phyloP scores from a whole-genome alignment of 2,113 vertebrate genomes.

The Oryzias melastigma region DNA sequence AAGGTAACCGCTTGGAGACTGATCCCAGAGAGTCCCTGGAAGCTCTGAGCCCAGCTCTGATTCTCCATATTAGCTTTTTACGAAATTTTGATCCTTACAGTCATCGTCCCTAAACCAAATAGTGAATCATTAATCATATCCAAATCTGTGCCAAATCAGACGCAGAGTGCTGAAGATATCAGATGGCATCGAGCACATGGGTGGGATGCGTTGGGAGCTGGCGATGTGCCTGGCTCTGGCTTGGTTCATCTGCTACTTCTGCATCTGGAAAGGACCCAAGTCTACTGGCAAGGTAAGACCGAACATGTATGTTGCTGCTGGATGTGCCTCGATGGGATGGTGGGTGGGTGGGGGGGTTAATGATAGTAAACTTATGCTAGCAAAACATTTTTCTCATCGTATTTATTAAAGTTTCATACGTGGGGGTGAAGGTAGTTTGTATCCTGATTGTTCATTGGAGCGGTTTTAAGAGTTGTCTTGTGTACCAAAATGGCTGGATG shows the following conservation, averaged over 20 bases:
- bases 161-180: constrained; percentile 93
- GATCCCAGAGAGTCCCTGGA: constrained; percentile 3
- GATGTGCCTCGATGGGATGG: not conserved
- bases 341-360: not conserved
- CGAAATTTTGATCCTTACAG: not conserved
- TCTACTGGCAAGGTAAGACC: constrained; percentile 95
- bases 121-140: not conserved
- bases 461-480: constrained; percentile 2
- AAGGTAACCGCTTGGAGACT: not conserved
- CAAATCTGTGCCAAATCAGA: constrained; percentile 66
- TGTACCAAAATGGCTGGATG: not conserved
- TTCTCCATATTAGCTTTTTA: not conserved
- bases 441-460: not conserved
- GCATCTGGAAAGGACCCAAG: constrained; percentile 99
- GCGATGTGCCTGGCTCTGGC: constrained; percentile 92
- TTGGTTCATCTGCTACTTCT: constrained; percentile 99
- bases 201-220: constrained; percentile 92
- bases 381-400: not conserved
- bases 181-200: constrained; percentile 92
- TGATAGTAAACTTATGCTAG: not conserved
- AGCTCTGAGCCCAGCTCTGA: not conserved
- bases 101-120: not conserved
- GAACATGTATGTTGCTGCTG: constrained; percentile 2
- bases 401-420: not conserved
- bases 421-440: not conserved